phyloP scores from a whole-genome alignment of 2,113 vertebrate genomes.

The Eublepharis macularius region DNA sequence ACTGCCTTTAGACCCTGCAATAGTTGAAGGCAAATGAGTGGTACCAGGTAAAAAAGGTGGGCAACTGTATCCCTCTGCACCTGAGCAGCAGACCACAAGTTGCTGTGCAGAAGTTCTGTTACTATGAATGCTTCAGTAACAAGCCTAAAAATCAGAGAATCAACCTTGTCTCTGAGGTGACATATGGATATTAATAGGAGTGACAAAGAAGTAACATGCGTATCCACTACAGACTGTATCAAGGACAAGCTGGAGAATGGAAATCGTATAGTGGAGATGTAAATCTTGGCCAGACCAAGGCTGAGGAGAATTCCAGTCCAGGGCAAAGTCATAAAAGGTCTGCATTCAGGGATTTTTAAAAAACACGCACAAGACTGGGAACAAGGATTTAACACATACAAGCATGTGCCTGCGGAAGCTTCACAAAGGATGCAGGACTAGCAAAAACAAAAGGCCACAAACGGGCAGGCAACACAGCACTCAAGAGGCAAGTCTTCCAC shows the following conservation, averaged over 20 bases:
- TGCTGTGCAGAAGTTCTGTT: not conserved
- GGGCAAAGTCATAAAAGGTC: not conserved
- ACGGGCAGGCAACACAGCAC: not conserved
- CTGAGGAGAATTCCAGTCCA: not conserved
- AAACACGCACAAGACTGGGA: not conserved
- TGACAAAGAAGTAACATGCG: not conserved
- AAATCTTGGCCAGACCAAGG: not conserved
- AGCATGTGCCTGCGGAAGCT: too few relatives aligned
- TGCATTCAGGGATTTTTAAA: not conserved
- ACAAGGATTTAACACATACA: not conserved
- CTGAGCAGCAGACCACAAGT: not conserved
- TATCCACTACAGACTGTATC: not conserved
- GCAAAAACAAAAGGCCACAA: not conserved
- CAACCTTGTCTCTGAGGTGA: not conserved
- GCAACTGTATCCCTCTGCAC: not conserved
- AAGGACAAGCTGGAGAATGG: not conserved
- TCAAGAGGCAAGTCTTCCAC: not conserved
- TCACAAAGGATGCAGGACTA: not conserved
- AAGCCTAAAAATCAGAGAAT: not conserved
- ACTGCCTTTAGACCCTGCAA: not conserved
- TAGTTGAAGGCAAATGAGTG: not conserved
- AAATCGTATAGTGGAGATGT: not conserved
- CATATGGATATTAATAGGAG: not conserved
- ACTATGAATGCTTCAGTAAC: not conserved
- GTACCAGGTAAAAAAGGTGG: not conserved